Conservation (phyloP, 2,797 vertebrate species). For the Xyrichtys novacula region DNA sequence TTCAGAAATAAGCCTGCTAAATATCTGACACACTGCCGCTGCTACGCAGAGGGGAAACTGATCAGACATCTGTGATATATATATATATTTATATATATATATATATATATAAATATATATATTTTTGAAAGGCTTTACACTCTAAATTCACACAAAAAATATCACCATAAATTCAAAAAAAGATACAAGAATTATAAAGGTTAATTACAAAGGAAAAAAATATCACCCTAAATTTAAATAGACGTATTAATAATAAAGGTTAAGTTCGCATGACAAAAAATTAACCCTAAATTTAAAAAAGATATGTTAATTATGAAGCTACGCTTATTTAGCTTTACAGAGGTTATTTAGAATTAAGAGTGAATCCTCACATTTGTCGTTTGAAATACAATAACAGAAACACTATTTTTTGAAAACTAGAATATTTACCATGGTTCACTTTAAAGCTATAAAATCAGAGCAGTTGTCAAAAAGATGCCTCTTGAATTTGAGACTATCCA, state of each 20-base stretch:
- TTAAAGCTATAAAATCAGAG: neutral
- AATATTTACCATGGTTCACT: neutral
- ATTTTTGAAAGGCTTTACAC: neutral
- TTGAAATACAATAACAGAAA: neutral
- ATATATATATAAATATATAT: too few relatives aligned
- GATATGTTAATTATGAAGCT: too few relatives aligned
- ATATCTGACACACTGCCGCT: neutral
- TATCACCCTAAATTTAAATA: too few relatives aligned
- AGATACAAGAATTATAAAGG: too few relatives aligned
- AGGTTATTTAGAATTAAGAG: neutral
- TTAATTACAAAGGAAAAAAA: too few relatives aligned
- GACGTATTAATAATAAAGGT: too few relatives aligned
- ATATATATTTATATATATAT: too few relatives aligned
- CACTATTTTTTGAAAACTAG: neutral
- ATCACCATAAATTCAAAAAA: too few relatives aligned
- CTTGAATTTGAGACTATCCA: neutral
- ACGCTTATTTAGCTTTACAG: neutral
- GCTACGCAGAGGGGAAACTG: neutral
- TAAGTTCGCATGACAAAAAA: too few relatives aligned
- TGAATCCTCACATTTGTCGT: neutral
- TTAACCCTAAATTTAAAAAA: neutral
- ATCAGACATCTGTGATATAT: neutral
- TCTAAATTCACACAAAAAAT: too few relatives aligned
- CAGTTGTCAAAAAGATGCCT: neutral
- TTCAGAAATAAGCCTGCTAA: conserved; percentile 7